Base-by-base conservation (phyloP, 2,888 invertebrate species). In the Scaptomyza caliginosa region DNA sequence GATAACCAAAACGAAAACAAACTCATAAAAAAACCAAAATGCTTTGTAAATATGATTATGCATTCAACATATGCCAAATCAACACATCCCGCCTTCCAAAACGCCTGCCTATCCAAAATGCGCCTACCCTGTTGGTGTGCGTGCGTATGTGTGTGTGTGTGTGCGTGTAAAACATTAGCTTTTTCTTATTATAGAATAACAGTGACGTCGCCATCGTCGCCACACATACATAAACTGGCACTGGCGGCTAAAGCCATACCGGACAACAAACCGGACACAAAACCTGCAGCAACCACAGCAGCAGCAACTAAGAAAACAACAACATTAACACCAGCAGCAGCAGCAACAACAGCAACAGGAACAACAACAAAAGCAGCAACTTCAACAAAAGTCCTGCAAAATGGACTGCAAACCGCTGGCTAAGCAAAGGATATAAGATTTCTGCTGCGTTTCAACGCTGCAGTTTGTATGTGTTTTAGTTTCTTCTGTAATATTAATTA, bases 171-270 rank as follows among this genome's bases (percentile, higher is more conserved):
- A 87, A 73, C 71, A 86, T 88, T 88, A 90, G 89, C 88, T 90
- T 90, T 90, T 90, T 91, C 89, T 90, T 90, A 85, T 91, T 91
- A 75, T 90, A 91, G 91, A 88, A 89, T 91, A 77, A 91, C 88
- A 78, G 81, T 91, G 86, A 91, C 91, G 79, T 91, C 91, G 82
- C 89, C 90, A 69, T 90, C 91, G 73, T 89, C 89, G 74, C 86
- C 90, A 74, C 86, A 90, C 77, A 79, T 90, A 75, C 84, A 88
- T 76, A 89, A 87, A 71, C 56, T 88, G 81, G 86, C 84, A 57
- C 54, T 73, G 64, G 79, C 75, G 65, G 88, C 83, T 65, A 77
- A 77, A 69, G 72, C 76, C 73, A 75, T 73, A 74, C 74, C 84
- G 75, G 84, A 67, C 45, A 11, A 51, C 21, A 70, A 71, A 49